These are phyloP conservation scores for Platichthys stellatus DNA, from an alignment of 2,113 vertebrate genomes.

Conservation along the genomic window DNA sequence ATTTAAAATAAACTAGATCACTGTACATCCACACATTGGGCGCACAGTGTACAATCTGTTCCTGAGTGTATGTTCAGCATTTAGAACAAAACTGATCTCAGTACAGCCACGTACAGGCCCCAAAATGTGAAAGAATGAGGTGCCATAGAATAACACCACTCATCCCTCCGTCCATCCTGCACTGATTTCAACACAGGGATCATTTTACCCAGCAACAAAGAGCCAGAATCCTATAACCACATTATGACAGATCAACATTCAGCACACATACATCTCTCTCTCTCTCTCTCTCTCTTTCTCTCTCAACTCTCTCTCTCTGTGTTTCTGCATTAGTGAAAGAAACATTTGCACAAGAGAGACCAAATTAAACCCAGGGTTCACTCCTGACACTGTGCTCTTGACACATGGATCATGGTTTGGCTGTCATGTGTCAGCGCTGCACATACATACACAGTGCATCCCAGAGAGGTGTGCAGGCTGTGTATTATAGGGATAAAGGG, in stretches of 20 bases:
- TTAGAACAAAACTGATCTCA: not conserved
- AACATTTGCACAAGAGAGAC: not conserved
- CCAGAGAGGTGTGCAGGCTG: not conserved
- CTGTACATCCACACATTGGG: not conserved
- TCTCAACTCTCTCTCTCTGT: not conserved
- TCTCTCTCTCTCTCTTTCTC: not conserved
- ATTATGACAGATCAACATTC: constrained; percentile 36
- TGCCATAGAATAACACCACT: constrained; percentile 43
- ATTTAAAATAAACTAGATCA: not conserved
- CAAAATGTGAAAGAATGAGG: constrained; percentile 77
- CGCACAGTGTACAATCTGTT: not conserved
- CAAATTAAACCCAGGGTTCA: not conserved
- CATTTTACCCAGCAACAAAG: constrained; percentile 75
- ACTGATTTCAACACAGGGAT: constrained; percentile 60
- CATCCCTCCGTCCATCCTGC: constrained; percentile 65
- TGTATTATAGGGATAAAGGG: not conserved
- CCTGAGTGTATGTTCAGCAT: not conserved
- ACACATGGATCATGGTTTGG: constrained; percentile 41
- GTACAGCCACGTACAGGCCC: constrained; percentile 35
- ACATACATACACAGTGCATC: not conserved
- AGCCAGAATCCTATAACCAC: constrained; percentile 17
- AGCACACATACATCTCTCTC: constrained; percentile 1
- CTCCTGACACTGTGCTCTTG: constrained; percentile 21
- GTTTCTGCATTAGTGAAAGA: not conserved
- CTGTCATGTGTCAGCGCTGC: constrained; percentile 25